Percentiles rank a stretch among this genome's conserved stretches.
phyloP scores from a whole-genome alignment of 2,113 vertebrate genomes.

The Drymodes brunneopygia region DNA sequence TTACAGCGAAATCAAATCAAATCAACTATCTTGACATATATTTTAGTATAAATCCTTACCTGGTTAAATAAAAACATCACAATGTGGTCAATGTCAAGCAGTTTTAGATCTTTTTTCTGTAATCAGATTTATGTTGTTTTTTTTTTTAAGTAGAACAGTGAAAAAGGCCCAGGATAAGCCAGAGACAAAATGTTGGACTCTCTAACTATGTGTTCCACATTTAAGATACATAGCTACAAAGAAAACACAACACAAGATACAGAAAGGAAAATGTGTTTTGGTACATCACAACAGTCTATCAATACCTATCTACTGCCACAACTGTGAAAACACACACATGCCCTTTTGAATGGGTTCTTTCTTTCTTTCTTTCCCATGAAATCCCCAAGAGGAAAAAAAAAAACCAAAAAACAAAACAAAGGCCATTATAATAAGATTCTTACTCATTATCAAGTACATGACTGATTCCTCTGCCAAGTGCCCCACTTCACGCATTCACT shows the following conservation, averaged over 20 bases:
- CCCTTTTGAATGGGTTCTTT: background rate
- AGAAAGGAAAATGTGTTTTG: background rate
- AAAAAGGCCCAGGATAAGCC: background rate
- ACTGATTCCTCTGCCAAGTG: background rate
- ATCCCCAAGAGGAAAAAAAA: background rate
- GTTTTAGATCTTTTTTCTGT: background rate
- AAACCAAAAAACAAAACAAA: background rate
- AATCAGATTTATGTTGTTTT: background rate
- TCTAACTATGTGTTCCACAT: background rate
- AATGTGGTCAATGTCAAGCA: fast-evolving
- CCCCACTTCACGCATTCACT: background rate
- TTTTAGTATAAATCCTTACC: background rate
- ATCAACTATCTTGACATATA: background rate
- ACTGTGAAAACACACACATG: background rate
- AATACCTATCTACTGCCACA: background rate
- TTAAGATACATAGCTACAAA: background rate
- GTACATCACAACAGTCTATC: background rate
- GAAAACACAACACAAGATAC: background rate
- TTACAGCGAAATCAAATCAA: background rate
- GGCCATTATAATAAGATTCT: background rate
- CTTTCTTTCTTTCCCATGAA: background rate
- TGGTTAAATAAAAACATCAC: background rate
- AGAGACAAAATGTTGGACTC: background rate
- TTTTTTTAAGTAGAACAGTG: background rate
- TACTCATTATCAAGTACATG: background rate